Percentiles rank a stretch among this genome's conserved stretches.
Conservation (phyloP, 2,113 vertebrate genomes). For the Alligator mississippiensis region DNA sequence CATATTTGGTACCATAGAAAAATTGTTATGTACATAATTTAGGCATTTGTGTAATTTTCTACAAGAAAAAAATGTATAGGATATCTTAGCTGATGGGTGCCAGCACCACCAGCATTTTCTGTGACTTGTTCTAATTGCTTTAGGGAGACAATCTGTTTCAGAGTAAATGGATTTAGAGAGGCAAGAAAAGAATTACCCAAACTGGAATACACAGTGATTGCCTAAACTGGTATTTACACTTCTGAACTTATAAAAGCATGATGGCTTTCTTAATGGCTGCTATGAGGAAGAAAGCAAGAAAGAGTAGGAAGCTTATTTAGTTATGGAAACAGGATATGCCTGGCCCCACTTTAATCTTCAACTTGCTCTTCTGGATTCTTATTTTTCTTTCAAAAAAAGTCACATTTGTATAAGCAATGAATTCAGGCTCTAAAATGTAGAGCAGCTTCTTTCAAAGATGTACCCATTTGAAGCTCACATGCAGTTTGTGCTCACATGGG, state of each 20-base stretch:
- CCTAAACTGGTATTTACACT: conserved; percentile 19
- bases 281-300: neutral
- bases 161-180: neutral
- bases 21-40: neutral
- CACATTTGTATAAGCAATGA: conserved; percentile 51
- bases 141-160: neutral
- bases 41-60: neutral
- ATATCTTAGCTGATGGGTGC: neutral
- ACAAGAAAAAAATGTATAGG: neutral
- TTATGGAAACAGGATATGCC: conserved; percentile 1
- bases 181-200: conserved; percentile 28
- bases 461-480: too few species aligned
- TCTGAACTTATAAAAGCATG: conserved; percentile 8
- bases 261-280: neutral
- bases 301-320: conserved; percentile 8
- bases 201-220: neutral
- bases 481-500: conserved; percentile 55
- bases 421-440: conserved; percentile 28
- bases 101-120: neutral
- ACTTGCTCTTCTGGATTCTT: conserved; percentile 38
- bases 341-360: conserved; percentile 7
- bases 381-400: conserved; percentile 41
- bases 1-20: neutral
- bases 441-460: conserved; percentile 45
- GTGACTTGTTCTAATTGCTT: neutral